Base-by-base conservation (phyloP, 2,888 invertebrate species). In the Himalopsyche japonica region DNA sequence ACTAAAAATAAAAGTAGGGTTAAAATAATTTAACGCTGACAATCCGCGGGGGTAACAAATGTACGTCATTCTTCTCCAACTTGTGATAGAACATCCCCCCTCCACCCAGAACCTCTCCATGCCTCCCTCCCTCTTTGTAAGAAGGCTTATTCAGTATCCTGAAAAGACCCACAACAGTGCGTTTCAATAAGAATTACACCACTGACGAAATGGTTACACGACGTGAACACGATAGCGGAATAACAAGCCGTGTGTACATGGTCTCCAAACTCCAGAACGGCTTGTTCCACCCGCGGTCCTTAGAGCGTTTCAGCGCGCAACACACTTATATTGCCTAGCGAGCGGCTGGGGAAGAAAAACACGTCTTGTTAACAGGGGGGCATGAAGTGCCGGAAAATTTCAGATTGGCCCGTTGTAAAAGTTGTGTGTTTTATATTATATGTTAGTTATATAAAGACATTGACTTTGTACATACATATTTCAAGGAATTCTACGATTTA, bases 11-110 rank as follows among this genome's bases (percentile, higher is more conserved):
- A 76, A 83, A 49, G 49, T 80, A 32, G 76, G 79, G 80, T 80
- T 83, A 83, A 48, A 80, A 82, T 85, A 76, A 85, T 85, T 85
- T 80, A 82, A 57, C 82, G 70, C 82, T 27, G 79, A 82, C 81
- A 81, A 82, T 80, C 86, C 82, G 85, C 81, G 84, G 85, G 83
- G 80, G 86, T 85, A 81, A 86, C 86, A 86, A 86, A 86, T 86
- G 86, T 81, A 48, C 57, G 48, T 64, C 84, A 84, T 84, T 81
- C 84, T 84, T 84, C 80, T 48, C 32, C 32, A 27, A 48, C 47
- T 47, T 76, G 48, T 47, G 82, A 81, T 32, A 43, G 27, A 34
- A 20, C 76, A 64, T 76, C 83, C 77, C 83, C 85, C 34, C 85
- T 37, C 81, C 70, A 24, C 57, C 20, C 57, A 57, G n/a, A 57